Percentiles rank a stretch among this genome's conserved stretches.
These are phyloP conservation scores for Falco punctatus DNA, from an alignment of 2,113 vertebrate species.

Conservation along the genomic window DNA sequence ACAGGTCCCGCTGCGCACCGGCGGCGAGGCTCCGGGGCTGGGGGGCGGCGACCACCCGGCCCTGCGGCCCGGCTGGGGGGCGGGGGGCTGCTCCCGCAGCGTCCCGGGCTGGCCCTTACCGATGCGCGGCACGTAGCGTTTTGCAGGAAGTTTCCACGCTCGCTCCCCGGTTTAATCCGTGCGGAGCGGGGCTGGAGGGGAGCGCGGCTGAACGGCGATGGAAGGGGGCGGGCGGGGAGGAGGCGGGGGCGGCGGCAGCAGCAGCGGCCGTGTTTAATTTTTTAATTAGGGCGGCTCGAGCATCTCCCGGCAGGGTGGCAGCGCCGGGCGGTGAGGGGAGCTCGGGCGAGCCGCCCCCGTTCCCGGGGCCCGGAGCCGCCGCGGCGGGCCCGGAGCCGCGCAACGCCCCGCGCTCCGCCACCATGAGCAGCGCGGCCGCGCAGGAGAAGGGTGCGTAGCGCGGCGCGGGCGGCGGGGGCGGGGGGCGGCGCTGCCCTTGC, in stretches of 20 bases:
- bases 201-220: background rate
- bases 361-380: background rate
- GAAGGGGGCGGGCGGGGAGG: slow-evolving; percentile 20
- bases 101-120: slow-evolving; percentile 8
- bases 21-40: background rate
- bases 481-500: slow-evolving; percentile 2
- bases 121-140: slow-evolving; percentile 62
- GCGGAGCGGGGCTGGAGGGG: background rate
- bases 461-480: background rate
- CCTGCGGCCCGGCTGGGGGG: background rate
- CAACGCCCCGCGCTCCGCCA: slow-evolving; percentile 20
- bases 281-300: slow-evolving; percentile 38
- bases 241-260: background rate
- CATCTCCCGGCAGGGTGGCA: slow-evolving; percentile 34
- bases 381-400: background rate
- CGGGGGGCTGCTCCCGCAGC: background rate
- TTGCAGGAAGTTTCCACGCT: slow-evolving; percentile 68
- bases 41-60: background rate
- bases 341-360: background rate
- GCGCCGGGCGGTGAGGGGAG: slow-evolving; percentile 8
- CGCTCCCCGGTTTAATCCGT: background rate
- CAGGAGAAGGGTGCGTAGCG: slow-evolving; percentile 36
- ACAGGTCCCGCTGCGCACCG: slow-evolving; percentile 21
- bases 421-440: slow-evolving; percentile 44
- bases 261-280: slow-evolving; percentile 36